phyloP scores from a whole-genome alignment of 2,888 invertebrate species.

The Mayetiola destructor region DNA sequence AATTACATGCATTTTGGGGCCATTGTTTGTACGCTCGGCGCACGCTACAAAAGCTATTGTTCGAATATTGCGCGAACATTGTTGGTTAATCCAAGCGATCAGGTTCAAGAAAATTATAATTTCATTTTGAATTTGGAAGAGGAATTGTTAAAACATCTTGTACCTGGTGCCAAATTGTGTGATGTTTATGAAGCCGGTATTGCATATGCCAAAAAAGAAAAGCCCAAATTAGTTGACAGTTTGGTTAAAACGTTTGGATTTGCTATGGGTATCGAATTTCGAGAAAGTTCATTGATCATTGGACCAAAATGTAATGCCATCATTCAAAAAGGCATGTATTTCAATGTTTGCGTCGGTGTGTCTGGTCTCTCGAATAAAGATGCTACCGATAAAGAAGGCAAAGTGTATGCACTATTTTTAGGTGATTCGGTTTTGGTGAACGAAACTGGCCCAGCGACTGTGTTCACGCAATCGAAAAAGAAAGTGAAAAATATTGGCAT shows the following conservation, averaged over 20 bases:
- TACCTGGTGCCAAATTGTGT: conserved; percentile 67
- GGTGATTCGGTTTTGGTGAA: conserved; percentile 95
- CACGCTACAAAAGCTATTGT: conserved; percentile 93
- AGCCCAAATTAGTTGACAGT: conserved; percentile 71
- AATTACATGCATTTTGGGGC: conserved; percentile 89
- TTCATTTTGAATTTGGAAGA: conserved; percentile 81
- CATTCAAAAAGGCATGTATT: conserved; percentile 88
- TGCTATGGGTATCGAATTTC: conserved; percentile 95
- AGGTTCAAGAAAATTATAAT: conserved; percentile 75
- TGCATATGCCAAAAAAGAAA: conserved; percentile 69
- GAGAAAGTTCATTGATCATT: conserved; percentile 85
- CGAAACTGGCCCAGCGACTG: conserved; percentile 70
- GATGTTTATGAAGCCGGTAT: conserved; percentile 77
- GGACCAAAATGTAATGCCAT: conserved; percentile 71
- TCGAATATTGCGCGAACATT: conserved; percentile 94
- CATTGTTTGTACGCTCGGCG: conserved; percentile 87
- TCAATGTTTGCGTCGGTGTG: conserved; percentile 88
- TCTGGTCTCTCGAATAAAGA: conserved; percentile 69
- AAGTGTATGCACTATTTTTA: conserved; percentile 82
- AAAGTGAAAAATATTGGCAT: conserved; percentile 91
- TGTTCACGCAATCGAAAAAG: conserved; percentile 86
- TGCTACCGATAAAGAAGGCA: conserved; percentile 72
- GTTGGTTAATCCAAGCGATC: conserved; percentile 80
- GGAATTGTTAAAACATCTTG: conserved; percentile 70
- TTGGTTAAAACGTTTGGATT: conserved; percentile 91